A percentile compares a stretch with the other conserved stretches of the same genome.
Conservation (phyloP, 2,113 vertebrate genomes). For the Galemys pyrenaicus region DNA sequence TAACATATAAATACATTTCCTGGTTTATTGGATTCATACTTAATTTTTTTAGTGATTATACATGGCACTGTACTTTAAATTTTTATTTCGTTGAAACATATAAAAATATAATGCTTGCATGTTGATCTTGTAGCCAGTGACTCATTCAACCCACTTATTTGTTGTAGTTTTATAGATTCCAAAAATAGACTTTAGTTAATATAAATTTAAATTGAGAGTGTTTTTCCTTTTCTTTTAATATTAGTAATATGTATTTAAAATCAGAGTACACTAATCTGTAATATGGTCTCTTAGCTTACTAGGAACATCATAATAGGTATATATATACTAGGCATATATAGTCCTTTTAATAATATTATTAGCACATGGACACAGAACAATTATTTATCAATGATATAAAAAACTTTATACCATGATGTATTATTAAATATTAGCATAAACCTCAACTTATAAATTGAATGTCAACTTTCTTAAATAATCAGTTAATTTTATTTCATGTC, state of each 20-base stretch:
- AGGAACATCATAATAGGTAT: no score
- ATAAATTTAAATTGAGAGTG: neutral
- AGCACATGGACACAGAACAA: neutral
- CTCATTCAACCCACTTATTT: neutral
- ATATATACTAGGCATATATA: no score
- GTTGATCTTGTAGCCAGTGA: neutral
- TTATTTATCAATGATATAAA: neutral
- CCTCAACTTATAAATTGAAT: neutral
- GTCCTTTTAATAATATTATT: neutral
- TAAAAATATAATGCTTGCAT: neutral
- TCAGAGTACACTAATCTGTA: neutral
- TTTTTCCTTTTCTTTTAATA: neutral
- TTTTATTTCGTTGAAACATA: neutral
- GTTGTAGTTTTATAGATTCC: neutral
- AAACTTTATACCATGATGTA: neutral
- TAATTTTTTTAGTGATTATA: neutral
- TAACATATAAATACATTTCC: neutral
- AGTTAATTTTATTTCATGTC: neutral
- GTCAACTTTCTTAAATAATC: neutral
- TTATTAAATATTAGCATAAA: neutral
- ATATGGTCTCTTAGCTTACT: neutral
- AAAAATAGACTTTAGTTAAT: neutral
- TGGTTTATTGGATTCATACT: neutral
- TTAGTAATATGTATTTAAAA: neutral
- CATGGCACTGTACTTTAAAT: neutral